These are phyloP conservation scores for Beroe forskalii DNA, from an alignment of 37 sponge, comb jelly and placozoan species.

Conservation along the genomic window DNA sequence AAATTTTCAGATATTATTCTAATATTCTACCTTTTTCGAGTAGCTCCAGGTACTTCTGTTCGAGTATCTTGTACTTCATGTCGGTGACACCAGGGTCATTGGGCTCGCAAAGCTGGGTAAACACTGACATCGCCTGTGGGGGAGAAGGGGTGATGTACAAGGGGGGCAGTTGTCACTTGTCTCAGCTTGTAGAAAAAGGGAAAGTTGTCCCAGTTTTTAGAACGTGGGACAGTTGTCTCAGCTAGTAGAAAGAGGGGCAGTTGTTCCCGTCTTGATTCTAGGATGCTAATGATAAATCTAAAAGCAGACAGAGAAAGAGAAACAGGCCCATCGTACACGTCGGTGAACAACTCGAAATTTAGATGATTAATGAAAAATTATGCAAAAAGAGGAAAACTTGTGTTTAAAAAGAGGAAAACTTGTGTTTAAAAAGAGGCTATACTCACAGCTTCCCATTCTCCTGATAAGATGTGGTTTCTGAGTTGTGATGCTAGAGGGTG, in stretches of 20 bases:
- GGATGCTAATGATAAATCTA: too few species aligned
- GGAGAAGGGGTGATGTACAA: neutral
- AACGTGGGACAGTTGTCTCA: too few species aligned
- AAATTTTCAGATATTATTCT: too few species aligned
- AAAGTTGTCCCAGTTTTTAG: too few species aligned
- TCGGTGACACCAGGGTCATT: slow-evolving; percentile 11
- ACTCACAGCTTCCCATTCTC: slow-evolving; percentile 87
- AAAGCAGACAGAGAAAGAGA: too few species aligned
- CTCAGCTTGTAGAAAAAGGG: neutral
- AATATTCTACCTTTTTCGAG: slow-evolving; percentile 71
- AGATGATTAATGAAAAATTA: too few species aligned
- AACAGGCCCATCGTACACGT: too few species aligned
- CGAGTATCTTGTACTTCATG: slow-evolving; percentile 81
- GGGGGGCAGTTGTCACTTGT: neutral
- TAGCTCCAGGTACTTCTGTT: slow-evolving; percentile 95
- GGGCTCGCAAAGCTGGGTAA: neutral
- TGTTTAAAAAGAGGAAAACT: too few species aligned
- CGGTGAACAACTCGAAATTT: too few species aligned
- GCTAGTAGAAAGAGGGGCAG: too few species aligned
- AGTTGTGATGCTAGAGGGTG: slow-evolving; percentile 89
- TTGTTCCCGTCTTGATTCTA: too few species aligned
- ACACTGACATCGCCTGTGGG: slow-evolving; percentile 38
- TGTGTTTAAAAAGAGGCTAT: neutral
- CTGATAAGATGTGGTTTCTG: slow-evolving; percentile 74
- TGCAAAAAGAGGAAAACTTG: too few species aligned